A percentile compares a stretch with the other conserved stretches of the same genome.
phyloP scores from a whole-genome alignment of 1,140 invertebrate species.

The Danaus melanippus region DNA sequence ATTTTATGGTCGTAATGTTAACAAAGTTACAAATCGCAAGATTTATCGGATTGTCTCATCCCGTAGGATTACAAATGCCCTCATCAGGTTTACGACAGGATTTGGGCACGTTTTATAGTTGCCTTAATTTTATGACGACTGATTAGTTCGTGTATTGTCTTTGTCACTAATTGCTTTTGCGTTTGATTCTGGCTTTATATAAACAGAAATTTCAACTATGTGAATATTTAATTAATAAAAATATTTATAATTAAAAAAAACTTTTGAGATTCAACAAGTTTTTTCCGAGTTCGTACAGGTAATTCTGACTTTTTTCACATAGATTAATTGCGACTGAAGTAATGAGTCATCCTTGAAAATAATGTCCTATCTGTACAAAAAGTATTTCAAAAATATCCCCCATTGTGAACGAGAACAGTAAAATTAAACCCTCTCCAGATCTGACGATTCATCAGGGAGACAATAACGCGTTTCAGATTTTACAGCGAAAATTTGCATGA shows the following conservation, averaged over 20 bases:
- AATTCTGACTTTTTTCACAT: too few species aligned
- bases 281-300: too few species aligned
- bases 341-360: too few species aligned
- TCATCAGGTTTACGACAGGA: constrained; percentile 51
- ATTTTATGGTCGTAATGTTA: constrained; percentile 34
- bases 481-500: constrained; percentile 51
- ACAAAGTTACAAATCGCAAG: constrained; percentile 45
- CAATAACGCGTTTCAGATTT: constrained; percentile 40
- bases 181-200: not conserved
- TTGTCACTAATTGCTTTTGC: not conserved
- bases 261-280: too few species aligned
- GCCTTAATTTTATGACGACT: constrained; percentile 48
- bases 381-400: too few species aligned
- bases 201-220: too few species aligned
- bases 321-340: too few species aligned
- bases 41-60: constrained; percentile 48
- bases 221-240: too few species aligned
- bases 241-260: too few species aligned
- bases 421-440: constrained; percentile 21
- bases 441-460: constrained; percentile 22
- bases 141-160: constrained; percentile 38
- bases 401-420: constrained; percentile 9
- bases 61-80: constrained; percentile 45
- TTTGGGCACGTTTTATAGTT: constrained; percentile 52
- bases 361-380: too few species aligned